Base-by-base conservation (phyloP, 2,113 vertebrate species). In the Lophura nycthemera region DNA sequence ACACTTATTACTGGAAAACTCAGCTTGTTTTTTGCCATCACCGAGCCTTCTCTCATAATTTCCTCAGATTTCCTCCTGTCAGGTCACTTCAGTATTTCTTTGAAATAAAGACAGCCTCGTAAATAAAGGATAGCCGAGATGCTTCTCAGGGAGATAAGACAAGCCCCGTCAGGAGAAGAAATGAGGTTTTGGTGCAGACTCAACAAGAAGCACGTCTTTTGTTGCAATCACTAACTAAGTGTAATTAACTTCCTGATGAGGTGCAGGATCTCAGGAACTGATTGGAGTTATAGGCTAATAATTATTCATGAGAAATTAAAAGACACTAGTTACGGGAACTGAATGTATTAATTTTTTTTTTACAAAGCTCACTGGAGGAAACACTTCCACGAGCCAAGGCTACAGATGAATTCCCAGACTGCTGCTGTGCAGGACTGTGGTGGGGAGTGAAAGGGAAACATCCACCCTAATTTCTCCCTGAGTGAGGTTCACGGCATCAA, bases 231-330 rank as follows among this genome's bases (percentile, higher is more conserved):
- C 93, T 92, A 91, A 74, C 75, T 73, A 92, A 92, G 87, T 90
- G 85, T 95, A 93, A 97, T 95, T 92, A 93, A 93, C 87, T 97
- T 96, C 91, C 91, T 92, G 89, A 96, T 93, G 94, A 93, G 89
- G 91, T 93, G 34, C 92, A 96, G 94, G 94, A 95, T 93, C 89
- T 96, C 87, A 88, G 77, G 89, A 65, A 71, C 72, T 89, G 85
- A 93, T 95, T 95, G 87, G 95, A 93, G 76, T 91, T 91, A 89
- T 3, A 83, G 87, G 40, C 72, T 89, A 91, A 95, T 96, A 93
- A 95, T 92, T 95, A 96, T 93, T 96, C 94, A 93, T 92, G 91
- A 95, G 91, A 92, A 93, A 93, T 95, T 89, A 95, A 83, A 89
- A 95, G 82, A 63, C 38, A 64, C 52, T 74, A 57, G 64, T 93